A percentile compares a stretch with the other conserved stretches of the same genome.
These are phyloP conservation scores for Acanthochromis polyacanthus DNA, from an alignment of 2,113 vertebrate genomes.

Conservation along the genomic window DNA sequence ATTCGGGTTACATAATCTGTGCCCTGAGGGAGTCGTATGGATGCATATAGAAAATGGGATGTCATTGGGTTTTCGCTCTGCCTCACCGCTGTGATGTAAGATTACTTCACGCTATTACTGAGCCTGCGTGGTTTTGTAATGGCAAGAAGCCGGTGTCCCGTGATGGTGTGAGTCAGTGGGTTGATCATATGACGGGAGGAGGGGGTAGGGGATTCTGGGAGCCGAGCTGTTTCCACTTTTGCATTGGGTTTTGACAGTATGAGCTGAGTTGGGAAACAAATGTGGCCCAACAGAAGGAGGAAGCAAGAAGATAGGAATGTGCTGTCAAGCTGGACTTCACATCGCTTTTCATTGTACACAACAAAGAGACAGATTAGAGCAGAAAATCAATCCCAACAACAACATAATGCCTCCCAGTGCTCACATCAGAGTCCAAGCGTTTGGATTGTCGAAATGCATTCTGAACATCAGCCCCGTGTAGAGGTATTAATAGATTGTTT, in stretches of 20 bases:
- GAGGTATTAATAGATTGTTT: constrained; percentile 48
- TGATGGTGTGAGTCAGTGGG: constrained; percentile 70
- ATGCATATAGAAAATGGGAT: constrained; percentile 58
- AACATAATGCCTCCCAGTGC: constrained; percentile 2
- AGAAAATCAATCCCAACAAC: constrained; percentile 26
- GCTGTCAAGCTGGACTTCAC: not conserved
- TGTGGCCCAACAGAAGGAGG: constrained; percentile 35
- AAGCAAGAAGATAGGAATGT: not conserved
- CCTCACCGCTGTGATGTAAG: constrained; percentile 56
- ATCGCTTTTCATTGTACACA: not conserved
- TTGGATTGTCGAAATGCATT: constrained; percentile 17
- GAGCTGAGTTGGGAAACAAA: constrained; percentile 68
- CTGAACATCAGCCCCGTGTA: not conserved
- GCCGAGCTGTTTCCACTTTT: constrained; percentile 31
- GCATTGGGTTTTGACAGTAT: not conserved
- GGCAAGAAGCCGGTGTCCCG: constrained; percentile 16
- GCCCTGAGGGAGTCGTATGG: constrained; percentile 14
- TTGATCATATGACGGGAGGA: constrained; percentile 67
- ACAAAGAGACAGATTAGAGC: not conserved
- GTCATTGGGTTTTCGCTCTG: not conserved
- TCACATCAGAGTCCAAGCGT: not conserved
- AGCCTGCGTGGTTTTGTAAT: constrained; percentile 14
- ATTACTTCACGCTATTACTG: constrained; percentile 26
- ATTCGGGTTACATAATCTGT: constrained; percentile 45
- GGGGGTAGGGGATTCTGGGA: constrained; percentile 64